A percentile compares a stretch with the other conserved stretches of the same genome.
These are phyloP conservation scores for Agapornis canus DNA, from an alignment of 2,797 vertebrate species.

Conservation along the genomic window DNA sequence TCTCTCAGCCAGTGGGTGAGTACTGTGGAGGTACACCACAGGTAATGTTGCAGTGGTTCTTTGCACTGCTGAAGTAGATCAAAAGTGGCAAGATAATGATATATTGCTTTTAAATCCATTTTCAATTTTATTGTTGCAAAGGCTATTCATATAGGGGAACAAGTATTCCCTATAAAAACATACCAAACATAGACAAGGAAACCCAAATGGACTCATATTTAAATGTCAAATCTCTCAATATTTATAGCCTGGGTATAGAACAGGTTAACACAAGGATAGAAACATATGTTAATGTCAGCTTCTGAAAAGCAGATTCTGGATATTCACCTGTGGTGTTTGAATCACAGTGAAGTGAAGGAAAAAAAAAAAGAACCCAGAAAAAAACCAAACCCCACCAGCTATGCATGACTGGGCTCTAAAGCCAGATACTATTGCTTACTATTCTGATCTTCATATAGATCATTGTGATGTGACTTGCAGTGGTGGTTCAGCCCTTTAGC, in stretches of 20 bases:
- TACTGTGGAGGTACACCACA: background rate
- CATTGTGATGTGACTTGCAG: background rate
- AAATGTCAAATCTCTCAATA: background rate
- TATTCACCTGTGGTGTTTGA: background rate
- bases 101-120: background rate
- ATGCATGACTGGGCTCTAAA: background rate
- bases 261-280: background rate
- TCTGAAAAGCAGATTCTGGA: background rate
- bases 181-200: background rate
- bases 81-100: background rate
- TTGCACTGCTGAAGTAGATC: background rate
- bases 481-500: background rate
- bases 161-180: background rate
- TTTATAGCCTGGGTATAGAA: background rate
- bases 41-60: background rate
- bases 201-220: background rate
- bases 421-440: background rate
- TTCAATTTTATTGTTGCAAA: background rate
- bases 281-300: background rate
- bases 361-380: background rate
- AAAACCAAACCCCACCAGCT: background rate
- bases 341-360: background rate
- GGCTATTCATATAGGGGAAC: background rate
- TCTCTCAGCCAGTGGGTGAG: background rate
- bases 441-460: background rate